phyloP scores from a whole-genome alignment of 2,797 vertebrate species.

The Thunnus albacares region DNA sequence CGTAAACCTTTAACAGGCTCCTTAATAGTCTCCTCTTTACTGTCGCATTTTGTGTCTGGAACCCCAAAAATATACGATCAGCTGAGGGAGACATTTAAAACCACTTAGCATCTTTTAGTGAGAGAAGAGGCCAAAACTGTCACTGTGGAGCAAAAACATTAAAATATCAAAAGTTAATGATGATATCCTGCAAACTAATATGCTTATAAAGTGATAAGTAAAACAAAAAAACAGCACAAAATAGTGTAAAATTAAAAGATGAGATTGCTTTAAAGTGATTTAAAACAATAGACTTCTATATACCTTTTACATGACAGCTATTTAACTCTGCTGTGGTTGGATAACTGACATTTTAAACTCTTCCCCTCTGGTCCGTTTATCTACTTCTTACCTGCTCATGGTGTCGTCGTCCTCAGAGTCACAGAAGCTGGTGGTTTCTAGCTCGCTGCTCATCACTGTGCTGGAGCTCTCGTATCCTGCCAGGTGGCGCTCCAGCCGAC shows the following conservation, averaged over 20 bases:
- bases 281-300: not conserved
- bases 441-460: conserved; percentile 94
- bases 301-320: too few relatives aligned
- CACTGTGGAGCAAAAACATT: not conserved
- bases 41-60: not conserved
- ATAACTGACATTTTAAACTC: not conserved
- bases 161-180: not conserved
- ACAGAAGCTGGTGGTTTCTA: conserved; percentile 94
- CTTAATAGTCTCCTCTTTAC: not conserved
- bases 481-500: conserved; percentile 91
- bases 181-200: too few relatives aligned
- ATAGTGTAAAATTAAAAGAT: not conserved
- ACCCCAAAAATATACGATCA: not conserved
- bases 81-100: not conserved
- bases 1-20: conserved; percentile 1
- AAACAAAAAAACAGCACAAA: not conserved
- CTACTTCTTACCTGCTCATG: conserved; percentile 90
- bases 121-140: not conserved
- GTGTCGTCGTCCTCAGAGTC: conserved; percentile 94
- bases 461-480: conserved; percentile 94
- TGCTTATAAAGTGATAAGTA: not conserved
- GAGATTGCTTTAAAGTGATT: not conserved
- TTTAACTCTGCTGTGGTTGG: too few relatives aligned
- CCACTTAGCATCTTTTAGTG: not conserved
- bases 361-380: not conserved